Evolutionary conservation across 1,140 invertebrate genomes (phyloP), one percentile per base, ranked within the genome.

Genomic region (Muscidifurax raptorellus): DNA sequence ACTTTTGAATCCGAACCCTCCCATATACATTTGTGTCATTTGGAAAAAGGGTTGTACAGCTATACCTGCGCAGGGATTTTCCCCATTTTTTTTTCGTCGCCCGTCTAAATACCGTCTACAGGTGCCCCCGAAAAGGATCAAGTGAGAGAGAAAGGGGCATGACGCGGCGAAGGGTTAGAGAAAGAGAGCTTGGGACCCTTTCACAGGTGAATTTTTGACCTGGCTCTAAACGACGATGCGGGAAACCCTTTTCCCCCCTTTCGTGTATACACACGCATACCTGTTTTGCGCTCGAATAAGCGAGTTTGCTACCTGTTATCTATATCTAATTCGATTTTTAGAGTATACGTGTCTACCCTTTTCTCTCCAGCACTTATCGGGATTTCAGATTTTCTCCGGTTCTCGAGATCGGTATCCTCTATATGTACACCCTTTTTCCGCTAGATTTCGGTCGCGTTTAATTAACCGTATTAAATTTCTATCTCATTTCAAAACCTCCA

Each of bases 131-230:
- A 40, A 80, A 85, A 86, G 87, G 86, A 83, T 88, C 86, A 81
- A n/a, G 71, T 59, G 69, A 71, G 80, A 84, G 52, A 59, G 52
- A 59, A 59, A 59, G 52, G 52, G 52, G 52, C 52, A 59, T 59
- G 52, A 85, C 84, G 82, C 78, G 83, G 71, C 87, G 86, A 86
- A 87, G 88, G 87, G 88, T 89, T 89, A 40, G n/a, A n/a, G n/a
- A n/a, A n/a, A n/a, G 85, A 76, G 52, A 6, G 1, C 15, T 47
- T 47, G 44, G 44, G 79, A 86, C 87, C 88, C 85, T 87, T 87
- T 64, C 64, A 83, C 88, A 89, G 88, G 88, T 88, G 88, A 89
- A 84, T 83, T 81, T 87, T 72, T 87, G 87, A 88, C 88, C 87
- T 88, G 88, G 69, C 44, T 28, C 66, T 69, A 69, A 44, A 27